Evolutionary conservation across 2,797 vertebrate genomes (phyloP).

Genomic region (Falco columbarius): DNA sequence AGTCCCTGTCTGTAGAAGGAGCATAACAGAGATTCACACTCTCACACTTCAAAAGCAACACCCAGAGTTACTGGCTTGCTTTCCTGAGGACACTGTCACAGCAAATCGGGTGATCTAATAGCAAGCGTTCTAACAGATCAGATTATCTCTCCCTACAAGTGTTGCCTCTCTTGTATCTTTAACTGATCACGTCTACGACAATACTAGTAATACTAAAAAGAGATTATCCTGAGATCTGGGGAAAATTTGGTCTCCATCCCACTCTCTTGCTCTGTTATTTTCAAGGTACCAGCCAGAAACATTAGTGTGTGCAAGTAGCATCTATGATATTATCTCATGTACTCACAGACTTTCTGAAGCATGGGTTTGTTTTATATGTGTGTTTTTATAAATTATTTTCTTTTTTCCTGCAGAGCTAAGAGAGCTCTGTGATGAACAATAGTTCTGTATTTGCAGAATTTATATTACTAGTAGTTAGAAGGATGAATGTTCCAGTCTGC

Average conservation of each 20-base stretch:
- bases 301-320: neutral
- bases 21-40: neutral
- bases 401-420: conserved; percentile 14
- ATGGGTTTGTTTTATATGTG: neutral
- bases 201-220: neutral
- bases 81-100: neutral
- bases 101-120: neutral
- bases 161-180: neutral
- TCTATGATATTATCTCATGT: neutral
- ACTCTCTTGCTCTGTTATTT: neutral
- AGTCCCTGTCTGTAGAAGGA: neutral
- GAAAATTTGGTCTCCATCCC: neutral
- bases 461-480: conserved; percentile 12
- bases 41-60: neutral
- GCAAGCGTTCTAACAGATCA: neutral
- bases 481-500: conserved; percentile 3
- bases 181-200: neutral
- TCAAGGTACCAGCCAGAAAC: neutral
- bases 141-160: neutral
- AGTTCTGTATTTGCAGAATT: neutral
- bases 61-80: neutral
- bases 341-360: neutral
- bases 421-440: neutral
- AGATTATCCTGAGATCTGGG: neutral
- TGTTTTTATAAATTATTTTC: conserved; percentile 17